These are phyloP conservation scores for Phasia obesa DNA, from an alignment of 2,888 invertebrate genomes.

Conservation along the genomic window DNA sequence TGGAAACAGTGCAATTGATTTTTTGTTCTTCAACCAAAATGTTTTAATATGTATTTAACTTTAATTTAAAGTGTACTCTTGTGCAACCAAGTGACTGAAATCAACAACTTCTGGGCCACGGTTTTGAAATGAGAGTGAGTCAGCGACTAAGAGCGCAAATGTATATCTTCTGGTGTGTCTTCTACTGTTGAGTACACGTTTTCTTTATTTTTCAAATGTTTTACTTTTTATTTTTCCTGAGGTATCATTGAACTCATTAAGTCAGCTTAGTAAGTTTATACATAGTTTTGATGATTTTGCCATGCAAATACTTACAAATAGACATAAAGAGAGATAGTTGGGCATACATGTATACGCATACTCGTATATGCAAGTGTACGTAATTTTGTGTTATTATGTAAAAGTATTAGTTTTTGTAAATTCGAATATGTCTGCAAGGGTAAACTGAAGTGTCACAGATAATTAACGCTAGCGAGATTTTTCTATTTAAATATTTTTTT, in stretches of 20 bases:
- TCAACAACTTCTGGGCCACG: slow-evolving; percentile 64
- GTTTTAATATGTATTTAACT: slow-evolving; percentile 45
- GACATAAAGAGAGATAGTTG: background rate
- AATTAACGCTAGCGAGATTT: slow-evolving; percentile 62
- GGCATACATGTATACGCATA: background rate
- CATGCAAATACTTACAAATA: slow-evolving; percentile 6
- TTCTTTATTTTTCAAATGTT: slow-evolving; percentile 28
- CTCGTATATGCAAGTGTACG: background rate
- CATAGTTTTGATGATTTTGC: slow-evolving; percentile 49
- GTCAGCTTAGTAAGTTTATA: slow-evolving; percentile 69
- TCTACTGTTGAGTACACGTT: slow-evolving; percentile 22
- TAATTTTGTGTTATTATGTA: slow-evolving; percentile 10
- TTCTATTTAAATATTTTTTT: slow-evolving; percentile 28
- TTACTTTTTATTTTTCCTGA: slow-evolving; percentile 35
- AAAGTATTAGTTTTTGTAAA: slow-evolving; percentile 15
- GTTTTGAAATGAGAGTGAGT: slow-evolving; percentile 39
- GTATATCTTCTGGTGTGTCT: background rate
- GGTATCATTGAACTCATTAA: slow-evolving; percentile 70
- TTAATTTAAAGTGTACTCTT: slow-evolving; percentile 51
- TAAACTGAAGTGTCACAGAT: slow-evolving; percentile 70
- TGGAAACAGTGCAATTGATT: slow-evolving; percentile 45
- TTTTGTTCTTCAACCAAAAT: slow-evolving; percentile 11
- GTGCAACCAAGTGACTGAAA: slow-evolving; percentile 61
- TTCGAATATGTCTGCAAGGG: slow-evolving; percentile 57
- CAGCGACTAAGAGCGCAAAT: background rate